Evolutionary conservation across 2,888 invertebrate species (phyloP).

Genomic region (Leptinotarsa juncta): DNA sequence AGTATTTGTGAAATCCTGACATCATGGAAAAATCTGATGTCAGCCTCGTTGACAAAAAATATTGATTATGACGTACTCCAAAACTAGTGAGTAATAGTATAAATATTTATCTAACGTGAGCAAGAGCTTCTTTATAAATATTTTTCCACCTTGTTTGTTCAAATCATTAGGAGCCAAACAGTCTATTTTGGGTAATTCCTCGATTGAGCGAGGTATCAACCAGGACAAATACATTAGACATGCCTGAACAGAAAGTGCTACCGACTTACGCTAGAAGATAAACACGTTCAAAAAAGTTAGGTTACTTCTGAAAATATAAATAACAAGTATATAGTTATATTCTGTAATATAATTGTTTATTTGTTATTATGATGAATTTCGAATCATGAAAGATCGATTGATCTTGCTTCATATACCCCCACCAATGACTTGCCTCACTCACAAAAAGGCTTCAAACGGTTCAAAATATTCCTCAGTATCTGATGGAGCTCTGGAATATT

Average conservation of each 20-base stretch:
- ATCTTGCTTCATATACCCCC: no score
- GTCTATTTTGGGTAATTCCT: background rate
- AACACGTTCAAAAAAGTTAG: background rate
- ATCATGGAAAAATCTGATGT: background rate
- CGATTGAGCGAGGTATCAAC: background rate
- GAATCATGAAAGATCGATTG: no score
- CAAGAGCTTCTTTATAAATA: background rate
- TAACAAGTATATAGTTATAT: background rate
- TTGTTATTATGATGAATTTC: no score
- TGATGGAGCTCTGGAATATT: no score
- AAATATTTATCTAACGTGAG: conserved; percentile 11
- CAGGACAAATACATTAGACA: conserved; percentile 1
- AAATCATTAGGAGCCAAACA: conserved; percentile 2
- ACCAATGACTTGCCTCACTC: no score
- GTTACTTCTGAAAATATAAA: background rate
- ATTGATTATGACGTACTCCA: background rate
- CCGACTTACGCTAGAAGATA: background rate
- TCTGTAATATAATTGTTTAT: no score
- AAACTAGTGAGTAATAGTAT: background rate
- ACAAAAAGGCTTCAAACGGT: no score
- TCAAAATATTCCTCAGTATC: no score
- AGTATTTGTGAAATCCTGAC: background rate
- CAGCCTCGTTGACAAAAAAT: background rate
- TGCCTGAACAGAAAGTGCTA: background rate
- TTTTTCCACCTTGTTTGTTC: background rate